Evolutionary conservation across 2,888 invertebrate genomes (phyloP).

Genomic region (Macaria notata): DNA sequence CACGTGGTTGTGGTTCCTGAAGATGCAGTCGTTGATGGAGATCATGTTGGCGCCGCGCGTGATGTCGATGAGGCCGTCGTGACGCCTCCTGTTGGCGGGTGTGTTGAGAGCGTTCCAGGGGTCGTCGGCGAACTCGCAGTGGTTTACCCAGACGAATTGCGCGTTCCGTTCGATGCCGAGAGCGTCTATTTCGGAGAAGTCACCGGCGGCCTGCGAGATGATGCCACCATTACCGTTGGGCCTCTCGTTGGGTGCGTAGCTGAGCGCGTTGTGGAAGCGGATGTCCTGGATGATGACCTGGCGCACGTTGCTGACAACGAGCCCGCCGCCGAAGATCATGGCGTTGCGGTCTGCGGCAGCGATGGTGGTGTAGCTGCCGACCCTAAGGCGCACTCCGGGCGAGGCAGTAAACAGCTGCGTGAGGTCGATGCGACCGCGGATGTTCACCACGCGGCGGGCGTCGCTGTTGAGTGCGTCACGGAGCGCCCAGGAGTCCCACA

Average conservation of each 20-base stretch:
- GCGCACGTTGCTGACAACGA: neutral
- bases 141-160: slow-evolving; percentile 11
- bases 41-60: slow-evolving; percentile 17
- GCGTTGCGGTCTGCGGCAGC: slow-evolving; percentile 18
- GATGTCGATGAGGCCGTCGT: slow-evolving; percentile 28
- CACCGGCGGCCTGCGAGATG: slow-evolving; percentile 12
- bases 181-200: slow-evolving; percentile 17
- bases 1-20: slow-evolving; percentile 28
- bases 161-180: slow-evolving; percentile 6
- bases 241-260: slow-evolving; percentile 23
- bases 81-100: slow-evolving; percentile 16
- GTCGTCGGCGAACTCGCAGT: slow-evolving; percentile 30
- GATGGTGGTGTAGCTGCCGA: slow-evolving; percentile 19
- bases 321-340: slow-evolving; percentile 23
- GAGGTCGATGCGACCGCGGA: slow-evolving; percentile 27
- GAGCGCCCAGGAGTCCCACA: slow-evolving; percentile 26
- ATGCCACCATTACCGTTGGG: slow-evolving; percentile 28
- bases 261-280: slow-evolving; percentile 22
- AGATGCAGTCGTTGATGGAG: slow-evolving; percentile 26
- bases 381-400: slow-evolving; percentile 16
- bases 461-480: slow-evolving; percentile 13
- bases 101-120: slow-evolving; percentile 19
- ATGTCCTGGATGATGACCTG: slow-evolving; percentile 24
- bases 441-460: slow-evolving; percentile 13
- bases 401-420: slow-evolving; percentile 13